These are phyloP conservation scores for Bubo bubo DNA, from an alignment of 2,113 vertebrate species.

Conservation along the genomic window DNA sequence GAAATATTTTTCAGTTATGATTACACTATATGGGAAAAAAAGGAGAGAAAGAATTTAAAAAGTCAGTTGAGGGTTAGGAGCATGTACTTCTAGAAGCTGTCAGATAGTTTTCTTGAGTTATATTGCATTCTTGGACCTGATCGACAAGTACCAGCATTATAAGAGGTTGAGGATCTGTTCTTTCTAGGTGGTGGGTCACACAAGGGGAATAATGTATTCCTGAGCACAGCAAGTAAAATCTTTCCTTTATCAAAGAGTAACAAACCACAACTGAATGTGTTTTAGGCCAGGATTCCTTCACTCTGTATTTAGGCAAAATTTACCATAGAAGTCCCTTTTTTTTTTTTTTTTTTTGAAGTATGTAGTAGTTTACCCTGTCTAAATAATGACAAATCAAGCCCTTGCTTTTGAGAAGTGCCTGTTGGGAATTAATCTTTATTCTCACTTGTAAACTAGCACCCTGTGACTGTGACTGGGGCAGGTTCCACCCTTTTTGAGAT, in stretches of 20 bases:
- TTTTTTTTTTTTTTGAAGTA: neutral
- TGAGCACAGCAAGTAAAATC: neutral
- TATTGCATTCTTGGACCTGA: neutral
- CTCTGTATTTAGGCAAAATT: neutral
- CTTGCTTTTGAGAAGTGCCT: neutral
- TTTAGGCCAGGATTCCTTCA: neutral
- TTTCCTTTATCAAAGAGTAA: neutral
- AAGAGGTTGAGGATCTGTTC: neutral
- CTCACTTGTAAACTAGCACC: neutral
- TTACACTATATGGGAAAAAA: accelerated
- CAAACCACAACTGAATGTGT: neutral
- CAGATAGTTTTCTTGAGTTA: neutral
- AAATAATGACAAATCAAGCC: neutral
- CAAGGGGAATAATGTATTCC: neutral
- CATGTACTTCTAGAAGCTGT: neutral
- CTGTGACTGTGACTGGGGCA: neutral
- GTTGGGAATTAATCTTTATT: neutral
- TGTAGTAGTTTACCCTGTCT: neutral
- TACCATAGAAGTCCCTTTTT: neutral
- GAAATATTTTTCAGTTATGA: neutral
- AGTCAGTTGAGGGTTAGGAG: neutral
- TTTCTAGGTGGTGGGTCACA: neutral
- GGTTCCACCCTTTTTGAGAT: neutral
- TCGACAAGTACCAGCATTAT: neutral
- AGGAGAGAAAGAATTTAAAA: neutral